A percentile compares a stretch with the other conserved stretches of the same genome.
Evolutionary conservation across 1,140 invertebrate species (phyloP).

Genomic region (Pogonus chalceus): DNA sequence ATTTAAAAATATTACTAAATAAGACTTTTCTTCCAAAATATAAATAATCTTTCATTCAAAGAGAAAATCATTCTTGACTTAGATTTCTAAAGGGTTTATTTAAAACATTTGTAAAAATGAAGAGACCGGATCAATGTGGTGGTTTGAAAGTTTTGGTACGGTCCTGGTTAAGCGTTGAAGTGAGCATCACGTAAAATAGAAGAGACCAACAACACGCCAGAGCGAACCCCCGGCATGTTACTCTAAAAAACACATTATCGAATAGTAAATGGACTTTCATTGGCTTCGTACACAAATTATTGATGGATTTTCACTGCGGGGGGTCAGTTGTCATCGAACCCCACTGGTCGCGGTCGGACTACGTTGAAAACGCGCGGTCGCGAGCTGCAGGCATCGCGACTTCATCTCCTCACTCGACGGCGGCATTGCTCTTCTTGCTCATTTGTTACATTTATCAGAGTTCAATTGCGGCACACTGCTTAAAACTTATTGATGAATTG

Average conservation of each 20-base stretch:
- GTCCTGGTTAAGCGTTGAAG: no score
- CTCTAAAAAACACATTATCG: background rate
- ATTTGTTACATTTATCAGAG: slow-evolving; percentile 3
- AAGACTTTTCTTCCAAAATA: no score
- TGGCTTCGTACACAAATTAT: slow-evolving; percentile 18
- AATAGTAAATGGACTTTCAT: slow-evolving; percentile 13
- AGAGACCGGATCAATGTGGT: no score
- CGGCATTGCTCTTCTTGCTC: background rate
- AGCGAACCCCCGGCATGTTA: background rate
- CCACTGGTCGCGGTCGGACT: slow-evolving; percentile 7
- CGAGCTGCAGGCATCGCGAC: background rate
- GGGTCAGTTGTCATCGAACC: slow-evolving; percentile 15
- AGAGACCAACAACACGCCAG: no score
- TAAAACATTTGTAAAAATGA: no score
- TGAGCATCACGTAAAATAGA: no score
- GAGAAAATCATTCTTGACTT: no score
- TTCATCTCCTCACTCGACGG: background rate
- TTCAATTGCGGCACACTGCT: background rate
- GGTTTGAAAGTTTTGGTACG: no score
- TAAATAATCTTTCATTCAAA: no score
- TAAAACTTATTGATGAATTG: background rate
- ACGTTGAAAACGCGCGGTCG: slow-evolving; percentile 3
- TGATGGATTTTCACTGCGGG: slow-evolving; percentile 14
- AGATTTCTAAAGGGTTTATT: no score
- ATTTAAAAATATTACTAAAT: no score